phyloP scores from a whole-genome alignment of 1,140 invertebrate species.

The Zaprionus inermis region DNA sequence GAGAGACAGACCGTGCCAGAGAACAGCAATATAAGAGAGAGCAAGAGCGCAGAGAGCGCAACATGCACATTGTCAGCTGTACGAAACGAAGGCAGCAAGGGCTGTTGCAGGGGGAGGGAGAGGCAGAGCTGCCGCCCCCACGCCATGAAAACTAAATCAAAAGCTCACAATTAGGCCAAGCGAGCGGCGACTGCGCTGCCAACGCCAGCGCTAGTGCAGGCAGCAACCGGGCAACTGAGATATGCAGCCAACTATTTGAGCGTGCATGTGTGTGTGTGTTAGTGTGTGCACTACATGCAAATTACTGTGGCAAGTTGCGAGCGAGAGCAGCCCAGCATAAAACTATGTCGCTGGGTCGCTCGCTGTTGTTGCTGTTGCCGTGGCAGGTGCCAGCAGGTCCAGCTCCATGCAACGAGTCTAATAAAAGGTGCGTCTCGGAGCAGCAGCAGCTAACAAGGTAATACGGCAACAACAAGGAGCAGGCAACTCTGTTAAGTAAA shows the following conservation, averaged over 20 bases:
- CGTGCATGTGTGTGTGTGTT: constrained; percentile 36
- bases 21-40: background rate
- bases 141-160: constrained; percentile 76
- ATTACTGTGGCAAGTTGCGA: constrained; percentile 66
- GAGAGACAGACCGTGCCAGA: constrained; percentile 13
- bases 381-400: constrained; percentile 12
- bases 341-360: constrained; percentile 78
- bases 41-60: constrained; percentile 24
- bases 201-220: constrained; percentile 16
- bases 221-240: constrained; percentile 17
- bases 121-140: constrained; percentile 21
- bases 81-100: background rate
- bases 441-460: constrained; percentile 48
- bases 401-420: constrained; percentile 6
- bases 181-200: constrained; percentile 41
- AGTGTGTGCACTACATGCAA: constrained; percentile 59
- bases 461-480: constrained; percentile 57
- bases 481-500: background rate
- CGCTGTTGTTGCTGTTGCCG: constrained; percentile 8
- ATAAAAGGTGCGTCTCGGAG: constrained; percentile 65
- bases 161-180: constrained; percentile 79
- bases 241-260: constrained; percentile 23
- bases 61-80: constrained; percentile 38
- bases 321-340: constrained; percentile 60
- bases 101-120: background rate